Conservation (phyloP, 2,888 invertebrate genomes). For the Sphaeridia pumilis region DNA sequence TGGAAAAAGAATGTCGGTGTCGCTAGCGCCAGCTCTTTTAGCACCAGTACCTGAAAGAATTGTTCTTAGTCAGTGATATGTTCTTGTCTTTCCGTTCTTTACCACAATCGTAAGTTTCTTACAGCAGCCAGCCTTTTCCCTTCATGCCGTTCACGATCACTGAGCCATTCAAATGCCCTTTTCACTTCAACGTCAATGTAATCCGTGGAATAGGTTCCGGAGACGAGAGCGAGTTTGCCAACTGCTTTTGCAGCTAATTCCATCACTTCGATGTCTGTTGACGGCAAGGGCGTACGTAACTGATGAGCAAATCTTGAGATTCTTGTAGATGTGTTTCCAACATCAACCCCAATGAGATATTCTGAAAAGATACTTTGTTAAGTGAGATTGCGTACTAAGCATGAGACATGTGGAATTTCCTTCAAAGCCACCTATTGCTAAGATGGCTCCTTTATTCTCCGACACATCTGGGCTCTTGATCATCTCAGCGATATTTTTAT, state of each 20-base stretch:
- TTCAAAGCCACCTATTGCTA: conserved; percentile 65
- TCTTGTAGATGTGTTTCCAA: conserved; percentile 78
- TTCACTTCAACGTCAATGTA: conserved; percentile 98
- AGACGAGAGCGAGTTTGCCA: conserved; percentile 78
- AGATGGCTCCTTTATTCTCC: conserved; percentile 89
- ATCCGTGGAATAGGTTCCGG: conserved; percentile 87
- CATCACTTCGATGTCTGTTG: conserved; percentile 85
- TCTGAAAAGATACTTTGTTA: conserved; percentile 45
- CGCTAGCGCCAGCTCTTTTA: conserved; percentile 85
- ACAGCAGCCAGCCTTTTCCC: conserved; percentile 82
- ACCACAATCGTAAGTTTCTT: conserved; percentile 35
- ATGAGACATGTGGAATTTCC: background rate
- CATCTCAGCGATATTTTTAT: conserved; percentile 92
- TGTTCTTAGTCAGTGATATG: background rate
- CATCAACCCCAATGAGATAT: conserved; percentile 83
- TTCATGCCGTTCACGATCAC: conserved; percentile 70
- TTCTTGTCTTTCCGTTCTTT: background rate
- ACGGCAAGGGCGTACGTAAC: conserved; percentile 75
- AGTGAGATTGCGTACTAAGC: background rate
- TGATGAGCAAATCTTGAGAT: conserved; percentile 89
- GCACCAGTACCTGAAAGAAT: conserved; percentile 52
- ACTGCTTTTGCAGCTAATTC: conserved; percentile 92
- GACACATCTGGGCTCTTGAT: conserved; percentile 82
- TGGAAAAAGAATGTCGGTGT: conserved; percentile 97
- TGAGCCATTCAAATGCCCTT: conserved; percentile 88